Evolutionary conservation across 2,113 vertebrate genomes (phyloP).

Genomic region (Dasyprocta punctata): DNA sequence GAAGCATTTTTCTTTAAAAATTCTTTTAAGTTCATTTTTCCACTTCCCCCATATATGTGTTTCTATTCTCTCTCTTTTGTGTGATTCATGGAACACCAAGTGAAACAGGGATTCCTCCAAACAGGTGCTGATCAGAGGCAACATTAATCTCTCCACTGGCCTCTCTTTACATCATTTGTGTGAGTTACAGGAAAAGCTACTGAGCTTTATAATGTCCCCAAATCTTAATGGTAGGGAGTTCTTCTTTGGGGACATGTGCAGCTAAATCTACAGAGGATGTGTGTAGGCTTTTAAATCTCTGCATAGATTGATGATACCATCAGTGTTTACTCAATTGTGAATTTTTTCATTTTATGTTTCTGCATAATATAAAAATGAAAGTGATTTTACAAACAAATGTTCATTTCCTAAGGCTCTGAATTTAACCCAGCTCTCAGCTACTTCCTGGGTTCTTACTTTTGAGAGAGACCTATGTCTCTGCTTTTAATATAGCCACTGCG

Average conservation of each 20-base stretch:
- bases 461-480: not conserved
- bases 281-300: not conserved
- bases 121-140: not conserved
- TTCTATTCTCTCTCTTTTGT: not conserved
- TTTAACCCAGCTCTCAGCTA: not conserved
- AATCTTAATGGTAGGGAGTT: not conserved
- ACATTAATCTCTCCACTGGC: not conserved
- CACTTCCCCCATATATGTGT: not conserved
- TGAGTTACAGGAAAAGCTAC: not conserved
- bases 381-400: not conserved
- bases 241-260: not conserved
- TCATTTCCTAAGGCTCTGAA: constrained; percentile 8
- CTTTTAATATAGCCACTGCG: not conserved
- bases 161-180: not conserved
- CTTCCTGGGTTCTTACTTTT: not conserved
- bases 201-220: not conserved
- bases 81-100: constrained; percentile 1
- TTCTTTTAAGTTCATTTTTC: not conserved
- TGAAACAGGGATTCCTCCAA: not conserved
- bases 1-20: not conserved
- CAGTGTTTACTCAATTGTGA: not conserved
- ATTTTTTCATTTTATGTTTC: not conserved
- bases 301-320: not conserved
- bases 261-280: not conserved
- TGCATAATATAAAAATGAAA: not conserved